Conservation (phyloP, 2,797 vertebrate genomes). For the Rhadinocentrus ornatus region DNA sequence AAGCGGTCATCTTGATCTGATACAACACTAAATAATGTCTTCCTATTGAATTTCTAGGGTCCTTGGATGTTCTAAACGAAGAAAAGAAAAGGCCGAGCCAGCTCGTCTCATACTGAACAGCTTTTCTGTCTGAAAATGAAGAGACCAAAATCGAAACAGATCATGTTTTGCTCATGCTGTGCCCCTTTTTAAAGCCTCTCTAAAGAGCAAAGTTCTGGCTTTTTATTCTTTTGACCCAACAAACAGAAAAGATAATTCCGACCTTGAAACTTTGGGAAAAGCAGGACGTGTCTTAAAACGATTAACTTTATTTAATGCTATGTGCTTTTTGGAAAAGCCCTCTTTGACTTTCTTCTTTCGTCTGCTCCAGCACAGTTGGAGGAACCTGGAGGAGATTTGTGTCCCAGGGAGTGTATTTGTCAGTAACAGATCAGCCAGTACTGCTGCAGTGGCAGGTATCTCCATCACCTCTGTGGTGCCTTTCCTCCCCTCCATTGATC, state of each 20-base stretch:
- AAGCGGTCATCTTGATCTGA: no score
- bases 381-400: conserved; percentile 66
- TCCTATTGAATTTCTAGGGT: conserved; percentile 13
- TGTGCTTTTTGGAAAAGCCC: conserved; percentile 36
- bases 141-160: conserved; percentile 15
- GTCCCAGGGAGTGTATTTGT: conserved; percentile 76
- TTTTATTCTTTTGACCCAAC: conserved; percentile 15
- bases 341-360: conserved; percentile 41
- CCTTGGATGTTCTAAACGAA: conserved; percentile 15
- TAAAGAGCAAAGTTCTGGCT: conserved; percentile 30
- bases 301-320: conserved; percentile 44
- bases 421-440: conserved; percentile 77
- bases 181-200: conserved; percentile 15
- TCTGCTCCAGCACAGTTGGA: conserved; percentile 55
- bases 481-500: conserved; percentile 73
- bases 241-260: neutral
- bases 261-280: conserved; percentile 63
- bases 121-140: conserved; percentile 8
- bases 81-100: neutral
- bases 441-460: conserved; percentile 73
- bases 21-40: no score
- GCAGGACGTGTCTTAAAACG: conserved; percentile 17
- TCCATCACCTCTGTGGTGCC: conserved; percentile 74
- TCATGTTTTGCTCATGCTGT: conserved; percentile 23
- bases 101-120: neutral